A percentile compares a stretch with the other conserved stretches of the same genome.
Conservation (phyloP, 2,888 invertebrate species). For the Yponomeuta sedellus region DNA sequence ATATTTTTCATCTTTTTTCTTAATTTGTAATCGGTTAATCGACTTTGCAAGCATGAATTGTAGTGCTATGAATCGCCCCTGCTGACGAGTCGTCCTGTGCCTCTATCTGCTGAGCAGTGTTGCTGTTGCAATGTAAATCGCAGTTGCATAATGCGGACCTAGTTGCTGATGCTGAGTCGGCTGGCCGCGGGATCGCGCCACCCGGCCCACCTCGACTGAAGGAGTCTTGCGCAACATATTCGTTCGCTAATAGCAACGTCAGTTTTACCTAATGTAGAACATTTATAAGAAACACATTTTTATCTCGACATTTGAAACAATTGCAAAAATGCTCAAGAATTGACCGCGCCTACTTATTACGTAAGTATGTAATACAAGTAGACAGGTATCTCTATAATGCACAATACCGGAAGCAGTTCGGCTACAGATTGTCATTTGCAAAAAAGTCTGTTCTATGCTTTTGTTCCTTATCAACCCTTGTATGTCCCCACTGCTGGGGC, state of each 20-base stretch:
- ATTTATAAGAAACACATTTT: not conserved
- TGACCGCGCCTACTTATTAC: too few species aligned
- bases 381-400: not conserved
- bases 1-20: too few species aligned
- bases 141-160: not conserved
- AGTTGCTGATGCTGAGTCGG: not conserved
- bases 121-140: not conserved
- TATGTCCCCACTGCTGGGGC: too few species aligned
- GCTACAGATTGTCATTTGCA: too few species aligned
- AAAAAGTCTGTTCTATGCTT: too few species aligned
- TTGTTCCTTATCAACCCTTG: too few species aligned
- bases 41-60: too few species aligned
- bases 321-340: not conserved
- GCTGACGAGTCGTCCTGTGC: not conserved
- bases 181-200: not conserved
- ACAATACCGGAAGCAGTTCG: too few species aligned
- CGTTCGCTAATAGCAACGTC: not conserved
- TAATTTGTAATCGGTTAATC: too few species aligned
- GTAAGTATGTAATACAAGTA: too few species aligned
- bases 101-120: not conserved
- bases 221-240: not conserved
- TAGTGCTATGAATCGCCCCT: too few species aligned
- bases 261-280: not conserved
- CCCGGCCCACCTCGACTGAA: not conserved
- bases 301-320: not conserved